Percentiles rank a stretch among this genome's conserved stretches.
These are phyloP conservation scores for Marmota flaviventris DNA, from an alignment of 2,113 vertebrate species.

Conservation along the genomic window DNA sequence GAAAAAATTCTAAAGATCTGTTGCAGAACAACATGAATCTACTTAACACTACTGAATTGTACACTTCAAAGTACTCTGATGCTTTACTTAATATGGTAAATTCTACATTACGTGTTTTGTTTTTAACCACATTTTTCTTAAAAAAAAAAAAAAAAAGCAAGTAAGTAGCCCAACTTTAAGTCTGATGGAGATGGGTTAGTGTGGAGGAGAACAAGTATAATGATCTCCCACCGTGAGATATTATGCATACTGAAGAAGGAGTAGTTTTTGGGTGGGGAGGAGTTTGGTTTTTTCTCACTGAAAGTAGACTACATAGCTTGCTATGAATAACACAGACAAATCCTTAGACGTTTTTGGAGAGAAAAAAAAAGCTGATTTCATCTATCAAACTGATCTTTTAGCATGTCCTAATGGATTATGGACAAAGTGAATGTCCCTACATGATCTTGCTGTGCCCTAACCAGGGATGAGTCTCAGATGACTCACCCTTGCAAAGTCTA, in stretches of 20 bases:
- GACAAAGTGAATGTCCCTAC: background rate
- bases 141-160: background rate
- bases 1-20: slow-evolving; percentile 5
- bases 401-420: background rate
- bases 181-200: background rate
- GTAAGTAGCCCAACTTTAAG: background rate
- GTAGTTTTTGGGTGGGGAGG: background rate
- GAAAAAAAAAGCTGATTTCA: background rate
- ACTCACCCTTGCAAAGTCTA: background rate
- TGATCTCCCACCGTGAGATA: background rate
- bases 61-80: background rate
- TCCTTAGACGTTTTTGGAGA: slow-evolving; percentile 10
- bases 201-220: background rate
- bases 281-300: background rate
- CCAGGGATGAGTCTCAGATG: background rate
- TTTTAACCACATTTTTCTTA: background rate
- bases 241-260: background rate
- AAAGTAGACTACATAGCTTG: slow-evolving; percentile 11
- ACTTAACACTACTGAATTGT: background rate
- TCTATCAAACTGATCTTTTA: background rate
- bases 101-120: background rate
- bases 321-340: background rate
- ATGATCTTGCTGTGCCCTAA: background rate
- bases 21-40: background rate
- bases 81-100: background rate